Percentiles rank a stretch among this genome's conserved stretches.
Evolutionary conservation across 2,888 invertebrate species (phyloP).

Genomic region (Tenodera sinensis): DNA sequence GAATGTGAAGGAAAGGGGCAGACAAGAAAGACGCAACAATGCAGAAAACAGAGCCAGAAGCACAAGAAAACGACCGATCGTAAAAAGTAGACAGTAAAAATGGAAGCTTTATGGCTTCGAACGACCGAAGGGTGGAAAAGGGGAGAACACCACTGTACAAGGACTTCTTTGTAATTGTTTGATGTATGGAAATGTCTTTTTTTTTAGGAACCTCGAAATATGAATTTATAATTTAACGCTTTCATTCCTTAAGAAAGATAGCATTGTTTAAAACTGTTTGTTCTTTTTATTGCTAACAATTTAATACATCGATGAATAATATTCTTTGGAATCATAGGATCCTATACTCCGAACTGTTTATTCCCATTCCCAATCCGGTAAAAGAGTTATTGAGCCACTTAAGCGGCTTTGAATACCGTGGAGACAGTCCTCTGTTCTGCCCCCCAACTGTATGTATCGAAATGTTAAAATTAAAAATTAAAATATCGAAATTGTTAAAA

Average conservation of each 20-base stretch:
- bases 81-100: constrained; percentile 20
- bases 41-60: constrained; percentile 10
- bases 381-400: no score
- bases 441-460: no score
- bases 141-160: not conserved
- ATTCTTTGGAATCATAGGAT: no score
- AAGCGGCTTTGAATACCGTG: no score
- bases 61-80: constrained; percentile 17
- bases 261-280: not conserved
- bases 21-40: constrained; percentile 5
- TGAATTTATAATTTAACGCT: not conserved
- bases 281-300: not conserved
- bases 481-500: no score
- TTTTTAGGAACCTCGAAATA: not conserved
- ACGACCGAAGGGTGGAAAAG: constrained; percentile 1
- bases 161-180: not conserved
- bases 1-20: not conserved
- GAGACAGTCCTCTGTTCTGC: no score
- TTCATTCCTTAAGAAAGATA: not conserved
- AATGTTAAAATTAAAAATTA: no score
- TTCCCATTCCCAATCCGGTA: no score
- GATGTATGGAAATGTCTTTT: not conserved
- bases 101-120: not conserved
- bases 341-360: no score
- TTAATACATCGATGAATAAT: not conserved